Evolutionary conservation across 2,888 invertebrate genomes (phyloP).

Genomic region (Hymenopus coronatus): DNA sequence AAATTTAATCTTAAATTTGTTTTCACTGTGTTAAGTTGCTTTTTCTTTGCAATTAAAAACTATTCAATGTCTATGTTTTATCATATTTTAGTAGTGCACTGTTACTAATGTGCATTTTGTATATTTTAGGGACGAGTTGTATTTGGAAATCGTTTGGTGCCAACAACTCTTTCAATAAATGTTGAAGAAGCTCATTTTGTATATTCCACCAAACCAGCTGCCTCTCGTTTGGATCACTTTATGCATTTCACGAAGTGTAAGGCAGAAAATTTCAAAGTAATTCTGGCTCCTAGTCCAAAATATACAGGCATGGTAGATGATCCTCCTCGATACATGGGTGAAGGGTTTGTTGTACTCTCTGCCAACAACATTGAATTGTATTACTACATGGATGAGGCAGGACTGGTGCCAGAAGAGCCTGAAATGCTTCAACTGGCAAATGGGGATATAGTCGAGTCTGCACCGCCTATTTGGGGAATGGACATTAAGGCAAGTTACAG

Average conservation of each 20-base stretch:
- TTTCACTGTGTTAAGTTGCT: no score
- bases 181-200: slow-evolving; percentile 93
- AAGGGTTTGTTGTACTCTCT: slow-evolving; percentile 95
- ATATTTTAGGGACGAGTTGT: slow-evolving; percentile 75
- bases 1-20: no score
- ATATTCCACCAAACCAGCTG: slow-evolving; percentile 93
- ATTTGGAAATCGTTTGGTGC: slow-evolving; percentile 91
- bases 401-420: slow-evolving; percentile 85
- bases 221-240: slow-evolving; percentile 87
- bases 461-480: slow-evolving; percentile 93
- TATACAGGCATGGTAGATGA: slow-evolving; percentile 91
- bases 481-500: slow-evolving; percentile 69
- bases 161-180: slow-evolving; percentile 87
- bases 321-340: slow-evolving; percentile 96
- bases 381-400: slow-evolving; percentile 95
- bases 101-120: slow-evolving; percentile 23
- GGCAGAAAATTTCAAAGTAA: slow-evolving; percentile 87
- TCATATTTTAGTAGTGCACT: neutral
- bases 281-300: slow-evolving; percentile 93
- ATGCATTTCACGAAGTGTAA: slow-evolving; percentile 95
- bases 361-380: slow-evolving; percentile 92
- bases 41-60: neutral
- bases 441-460: slow-evolving; percentile 89
- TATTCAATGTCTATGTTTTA: neutral
- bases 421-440: slow-evolving; percentile 86